Base-by-base conservation (phyloP, 2,797 vertebrate genomes). In the Pitangus sulphuratus region DNA sequence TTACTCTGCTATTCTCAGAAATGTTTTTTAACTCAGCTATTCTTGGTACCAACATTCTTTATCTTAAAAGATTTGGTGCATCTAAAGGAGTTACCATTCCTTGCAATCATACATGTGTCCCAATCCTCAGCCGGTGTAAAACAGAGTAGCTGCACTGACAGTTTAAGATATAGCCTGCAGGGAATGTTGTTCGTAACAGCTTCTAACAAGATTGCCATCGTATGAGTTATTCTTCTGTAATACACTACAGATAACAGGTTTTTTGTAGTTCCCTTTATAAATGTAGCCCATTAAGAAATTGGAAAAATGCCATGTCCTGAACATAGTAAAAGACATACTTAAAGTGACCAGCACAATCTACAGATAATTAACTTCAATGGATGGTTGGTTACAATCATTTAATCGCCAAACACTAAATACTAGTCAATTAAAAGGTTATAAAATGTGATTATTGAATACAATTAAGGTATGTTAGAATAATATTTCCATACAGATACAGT, bases 401-500 rank as follows among this genome's bases (percentile, higher is more conserved):
- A 85, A 75, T 75, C 85, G 56, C 50, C 40, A 71, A 94, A 91
- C 11, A 64, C 50, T 77, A 75, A 92, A 89, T 78, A 87, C 22
- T 35, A 75, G 53, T 75, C 69, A 81, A 91, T 92, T 89, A 91
- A 92, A 77, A 87, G 42, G 7, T 85, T 91, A 90, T 83, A 68
- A 95, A 94, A 85, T 85, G 24, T 51, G 53, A 75, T 86, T 87
- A 87, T 61, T 93, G 61, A 77, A 70, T 64, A 80, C 21, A 89
- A 47, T 75, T 93, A 85, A 83, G 45, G 30, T 65, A 89, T 40
- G 28, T 71, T 86, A 70, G 35, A 96, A 92, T 60, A 84, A 64
- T 90, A 82, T 87, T 87, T 85, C 65, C 53, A 64, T 68, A 45
- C 15, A 71, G 47, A 75, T 65, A 60, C 28, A 44, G 26, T 71